Evolutionary conservation across 2,797 vertebrate species (phyloP), one percentile per base, ranked within the genome.

Genomic region (Rhinogobio ventralis): DNA sequence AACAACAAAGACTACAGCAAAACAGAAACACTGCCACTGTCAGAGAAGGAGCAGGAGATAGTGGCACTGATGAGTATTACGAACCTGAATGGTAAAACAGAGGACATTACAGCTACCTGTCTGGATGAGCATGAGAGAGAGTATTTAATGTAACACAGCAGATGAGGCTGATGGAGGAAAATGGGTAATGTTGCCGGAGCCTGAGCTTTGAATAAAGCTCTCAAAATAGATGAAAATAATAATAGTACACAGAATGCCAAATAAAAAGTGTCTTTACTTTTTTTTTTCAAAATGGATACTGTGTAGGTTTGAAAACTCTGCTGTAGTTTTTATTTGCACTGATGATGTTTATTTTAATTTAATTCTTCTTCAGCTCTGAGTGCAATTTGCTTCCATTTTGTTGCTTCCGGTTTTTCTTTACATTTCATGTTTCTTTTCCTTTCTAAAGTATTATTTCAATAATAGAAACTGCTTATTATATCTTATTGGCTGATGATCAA

Each of bases 21-120:
- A 89, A 86, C 91, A 91, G 90, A 89, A 88, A 80, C 86, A 20
- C 74, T 88, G 33, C 76, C 83, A 33, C 66, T 90, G 71, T 84
- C 86, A 25, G 85, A 88, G 86, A 87, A 91, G 90, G 95, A 85
- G 93, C 92, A 94, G 86, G 97, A 99, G 94, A 96, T 96, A 95
- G 95, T 96, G 81, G 95, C 95, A 13, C 94, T 99, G 89, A 93
- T 98, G 86, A 93, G 92, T 62, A 94, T 94, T 84, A 94, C 95
- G 1, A 64, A 88, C 72, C 94, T 83, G 79, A 92, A 94, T 66
- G 83, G 94, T 85, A 78, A 82, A 66, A 87, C 74, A 0, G 92
- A 90, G 0, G 95, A 97, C 86, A 95, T 93, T 89, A 94, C 94
- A 14, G 94, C 92, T 62, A 90, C 93, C 62, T 85, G 88, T 11